Evolutionary conservation across 2,113 vertebrate genomes (phyloP).

Genomic region (Sus scrofa): DNA sequence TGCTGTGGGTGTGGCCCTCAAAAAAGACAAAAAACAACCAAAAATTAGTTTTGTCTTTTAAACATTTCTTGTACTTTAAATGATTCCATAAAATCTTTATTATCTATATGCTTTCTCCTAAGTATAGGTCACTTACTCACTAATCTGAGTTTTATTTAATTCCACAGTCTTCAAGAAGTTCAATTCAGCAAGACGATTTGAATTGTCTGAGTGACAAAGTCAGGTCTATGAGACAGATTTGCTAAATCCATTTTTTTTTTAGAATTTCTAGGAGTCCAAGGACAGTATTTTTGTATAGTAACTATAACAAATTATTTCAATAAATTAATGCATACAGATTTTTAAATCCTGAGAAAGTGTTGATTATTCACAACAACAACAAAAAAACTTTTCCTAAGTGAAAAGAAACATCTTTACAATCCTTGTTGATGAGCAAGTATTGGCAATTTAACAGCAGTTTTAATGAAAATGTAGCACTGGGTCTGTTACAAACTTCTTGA

Average conservation of each 20-base stretch:
- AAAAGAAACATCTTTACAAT: conserved; percentile 47
- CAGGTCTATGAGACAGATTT: neutral
- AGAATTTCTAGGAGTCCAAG: neutral
- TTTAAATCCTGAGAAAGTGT: conserved; percentile 31
- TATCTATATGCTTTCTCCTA: neutral
- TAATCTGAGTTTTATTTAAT: neutral
- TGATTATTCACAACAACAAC: conserved; percentile 35
- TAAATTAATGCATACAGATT: neutral
- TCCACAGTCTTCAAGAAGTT: neutral
- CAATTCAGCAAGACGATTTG: neutral
- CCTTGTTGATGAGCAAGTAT: conserved; percentile 43
- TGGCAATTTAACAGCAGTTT: conserved; percentile 62
- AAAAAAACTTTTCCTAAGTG: conserved; percentile 13
- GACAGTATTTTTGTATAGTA: neutral
- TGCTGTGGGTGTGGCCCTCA: too few relatives aligned
- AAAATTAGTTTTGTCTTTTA: neutral
- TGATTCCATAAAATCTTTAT: neutral
- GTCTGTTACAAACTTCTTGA: conserved; percentile 62
- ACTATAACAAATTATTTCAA: conserved; percentile 16
- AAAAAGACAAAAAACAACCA: neutral
- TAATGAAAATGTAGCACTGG: conserved; percentile 55
- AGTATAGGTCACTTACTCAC: neutral
- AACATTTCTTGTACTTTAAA: neutral
- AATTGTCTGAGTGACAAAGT: neutral
- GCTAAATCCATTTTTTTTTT: neutral